phyloP scores from a whole-genome alignment of 2,888 invertebrate genomes.

The Adineta ricciae region DNA sequence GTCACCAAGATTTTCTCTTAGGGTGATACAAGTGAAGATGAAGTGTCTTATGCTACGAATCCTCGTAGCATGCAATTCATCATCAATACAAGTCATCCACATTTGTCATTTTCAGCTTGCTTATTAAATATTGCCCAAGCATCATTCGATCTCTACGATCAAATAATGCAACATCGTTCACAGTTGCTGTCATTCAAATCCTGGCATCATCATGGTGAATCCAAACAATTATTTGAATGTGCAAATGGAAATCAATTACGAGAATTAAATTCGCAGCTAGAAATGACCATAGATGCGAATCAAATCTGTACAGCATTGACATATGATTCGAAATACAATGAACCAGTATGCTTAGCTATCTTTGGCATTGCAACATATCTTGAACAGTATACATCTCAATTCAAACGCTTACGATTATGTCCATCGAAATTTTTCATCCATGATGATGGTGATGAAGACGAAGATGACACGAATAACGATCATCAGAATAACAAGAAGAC shows the following conservation, averaged over 20 bases:
- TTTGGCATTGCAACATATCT: not conserved
- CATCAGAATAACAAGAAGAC: too few species aligned
- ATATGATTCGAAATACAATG: not conserved
- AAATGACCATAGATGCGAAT: not conserved
- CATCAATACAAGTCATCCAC: not conserved
- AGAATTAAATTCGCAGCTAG: constrained; percentile 13
- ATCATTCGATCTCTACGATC: constrained; percentile 14
- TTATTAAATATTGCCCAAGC: constrained; percentile 10
- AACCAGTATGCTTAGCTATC: constrained; percentile 15
- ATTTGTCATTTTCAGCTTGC: not conserved
- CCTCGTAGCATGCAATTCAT: constrained; percentile 1
- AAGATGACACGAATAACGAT: not conserved
- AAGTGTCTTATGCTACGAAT: not conserved
- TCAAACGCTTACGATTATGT: not conserved
- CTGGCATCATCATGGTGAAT: not conserved
- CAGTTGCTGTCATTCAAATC: constrained; percentile 1
- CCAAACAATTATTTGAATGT: constrained; percentile 14
- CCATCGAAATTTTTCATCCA: not conserved
- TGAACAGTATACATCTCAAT: not conserved
- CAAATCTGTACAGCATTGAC: constrained; percentile 3
- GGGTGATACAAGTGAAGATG: constrained; percentile 16
- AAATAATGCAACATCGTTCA: not conserved
- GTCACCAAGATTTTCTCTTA: not conserved
- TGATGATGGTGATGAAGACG: not conserved
- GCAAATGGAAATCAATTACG: not conserved